Percentiles rank a stretch among this genome's conserved stretches.
Conservation (phyloP, 23 tunicate species). For the Trididemnum nubilum region DNA sequence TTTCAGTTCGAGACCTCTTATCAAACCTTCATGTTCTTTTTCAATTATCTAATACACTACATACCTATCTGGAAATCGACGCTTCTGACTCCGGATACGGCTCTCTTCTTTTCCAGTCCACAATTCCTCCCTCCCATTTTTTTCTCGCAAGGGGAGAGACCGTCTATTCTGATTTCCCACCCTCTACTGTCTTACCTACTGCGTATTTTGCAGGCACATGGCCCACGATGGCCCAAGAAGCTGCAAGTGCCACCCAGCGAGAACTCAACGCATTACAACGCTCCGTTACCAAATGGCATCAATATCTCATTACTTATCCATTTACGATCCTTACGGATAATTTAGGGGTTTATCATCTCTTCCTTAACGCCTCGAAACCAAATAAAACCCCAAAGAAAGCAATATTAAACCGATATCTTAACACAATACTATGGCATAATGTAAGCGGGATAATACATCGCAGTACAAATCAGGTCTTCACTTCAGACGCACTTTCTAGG, state of each 20-base stretch:
- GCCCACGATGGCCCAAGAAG: not conserved
- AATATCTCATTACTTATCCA: not conserved
- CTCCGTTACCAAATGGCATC: not conserved
- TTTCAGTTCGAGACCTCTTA: not conserved
- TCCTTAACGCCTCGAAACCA: not conserved
- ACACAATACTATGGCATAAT: not conserved
- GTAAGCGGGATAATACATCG: not conserved
- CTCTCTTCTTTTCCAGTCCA: not conserved
- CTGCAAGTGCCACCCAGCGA: not conserved
- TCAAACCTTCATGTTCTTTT: not conserved
- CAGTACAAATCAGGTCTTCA: not conserved
- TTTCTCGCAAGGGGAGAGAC: not conserved
- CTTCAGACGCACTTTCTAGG: not conserved
- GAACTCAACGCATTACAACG: not conserved
- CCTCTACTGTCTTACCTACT: not conserved
- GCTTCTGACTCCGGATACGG: not conserved
- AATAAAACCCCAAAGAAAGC: not conserved
- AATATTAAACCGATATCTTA: not conserved
- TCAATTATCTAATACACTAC: not conserved
- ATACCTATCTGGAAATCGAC: not conserved
- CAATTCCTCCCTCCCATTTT: not conserved
- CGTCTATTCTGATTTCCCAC: no score
- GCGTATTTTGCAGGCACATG: not conserved
- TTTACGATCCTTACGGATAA: not conserved
- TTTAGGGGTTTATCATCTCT: not conserved